Evolutionary conservation across 35 echinoderm and acorn worm species (phyloP), one percentile per base, ranked within the genome.

Genomic region (Acanthaster planci): DNA sequence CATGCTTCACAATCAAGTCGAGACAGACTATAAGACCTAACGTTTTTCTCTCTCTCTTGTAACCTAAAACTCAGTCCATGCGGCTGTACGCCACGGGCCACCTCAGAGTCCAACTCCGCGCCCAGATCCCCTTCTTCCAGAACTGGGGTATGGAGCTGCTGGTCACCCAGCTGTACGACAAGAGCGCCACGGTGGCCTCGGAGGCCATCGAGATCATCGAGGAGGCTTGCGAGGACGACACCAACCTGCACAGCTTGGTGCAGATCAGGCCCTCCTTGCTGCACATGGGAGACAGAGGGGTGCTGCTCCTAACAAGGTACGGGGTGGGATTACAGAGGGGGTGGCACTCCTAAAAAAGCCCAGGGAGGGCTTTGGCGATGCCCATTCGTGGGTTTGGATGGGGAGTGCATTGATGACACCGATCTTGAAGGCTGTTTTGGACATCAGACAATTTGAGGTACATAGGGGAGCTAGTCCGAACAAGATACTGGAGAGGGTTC

Each of bases 221-320:
- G 34, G 95, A 97, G 76, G 95, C 95, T 1, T 97, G 95, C 52
- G 95, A 97, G 67, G 95, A 93, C 36, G 95, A 97, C 52, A 82
- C 92, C 16, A 90, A 93, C 54, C 88, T 93, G 1, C 91, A 93
- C 31, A 90, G 87, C 52, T 88, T 93, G 30, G 91, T 93, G 9
- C 91, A 93, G 60, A 93, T 93, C 31, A 90, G 95, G 67, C 95
- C 95, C 0, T 90, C 95, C 10, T 51, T 97, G 23, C 83, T 97
- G 4, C 95, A 97, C 78, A 93, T 97, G 78, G 95, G 95, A 1
- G 95, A 97, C 68, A 93, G 87, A 40, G 95, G 95, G 51, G 88
- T 88, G 22, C 77, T 97, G 27, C 37, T 84, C 14, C 36, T 84
- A 67, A 38, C 81, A 80, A 47, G 64, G 23, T 72, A 72, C 29